These are phyloP conservation scores for Salvator merianae DNA, from an alignment of 2,113 vertebrate genomes.

Conservation along the genomic window DNA sequence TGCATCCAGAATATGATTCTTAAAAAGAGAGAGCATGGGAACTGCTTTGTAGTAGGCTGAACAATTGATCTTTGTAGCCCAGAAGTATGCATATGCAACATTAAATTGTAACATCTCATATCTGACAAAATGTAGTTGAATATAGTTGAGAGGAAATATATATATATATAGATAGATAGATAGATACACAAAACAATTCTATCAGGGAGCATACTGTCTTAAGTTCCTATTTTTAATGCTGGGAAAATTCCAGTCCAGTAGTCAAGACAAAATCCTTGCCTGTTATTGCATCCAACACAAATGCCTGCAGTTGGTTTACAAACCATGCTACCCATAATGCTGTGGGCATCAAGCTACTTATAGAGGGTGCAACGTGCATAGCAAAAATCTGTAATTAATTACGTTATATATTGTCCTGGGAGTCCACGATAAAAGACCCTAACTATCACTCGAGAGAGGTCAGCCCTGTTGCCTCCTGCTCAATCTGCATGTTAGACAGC, in stretches of 20 bases:
- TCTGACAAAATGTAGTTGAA: background rate
- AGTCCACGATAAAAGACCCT: background rate
- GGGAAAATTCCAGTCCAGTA: slow-evolving; percentile 6
- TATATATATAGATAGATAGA: too few species aligned
- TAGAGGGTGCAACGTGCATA: slow-evolving; percentile 39
- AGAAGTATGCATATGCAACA: too few species aligned
- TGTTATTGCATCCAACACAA: slow-evolving; percentile 41
- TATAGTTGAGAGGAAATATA: too few species aligned
- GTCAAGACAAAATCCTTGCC: slow-evolving; percentile 49
- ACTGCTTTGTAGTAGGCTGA: background rate
- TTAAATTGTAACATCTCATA: background rate
- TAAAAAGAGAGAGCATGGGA: background rate
- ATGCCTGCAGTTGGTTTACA: slow-evolving; percentile 70
- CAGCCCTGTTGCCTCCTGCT: background rate
- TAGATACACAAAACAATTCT: background rate
- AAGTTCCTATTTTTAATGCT: background rate
- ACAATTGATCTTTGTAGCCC: background rate
- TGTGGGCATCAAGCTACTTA: slow-evolving; percentile 1
- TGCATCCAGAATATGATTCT: background rate
- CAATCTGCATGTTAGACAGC: background rate
- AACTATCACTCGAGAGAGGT: background rate
- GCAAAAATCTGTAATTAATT: slow-evolving; percentile 12
- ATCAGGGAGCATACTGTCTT: background rate
- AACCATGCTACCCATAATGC: slow-evolving; percentile 67
- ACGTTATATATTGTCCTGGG: background rate